These are phyloP conservation scores for Molossus molossus DNA, from an alignment of 2,797 vertebrate genomes.

Conservation along the genomic window DNA sequence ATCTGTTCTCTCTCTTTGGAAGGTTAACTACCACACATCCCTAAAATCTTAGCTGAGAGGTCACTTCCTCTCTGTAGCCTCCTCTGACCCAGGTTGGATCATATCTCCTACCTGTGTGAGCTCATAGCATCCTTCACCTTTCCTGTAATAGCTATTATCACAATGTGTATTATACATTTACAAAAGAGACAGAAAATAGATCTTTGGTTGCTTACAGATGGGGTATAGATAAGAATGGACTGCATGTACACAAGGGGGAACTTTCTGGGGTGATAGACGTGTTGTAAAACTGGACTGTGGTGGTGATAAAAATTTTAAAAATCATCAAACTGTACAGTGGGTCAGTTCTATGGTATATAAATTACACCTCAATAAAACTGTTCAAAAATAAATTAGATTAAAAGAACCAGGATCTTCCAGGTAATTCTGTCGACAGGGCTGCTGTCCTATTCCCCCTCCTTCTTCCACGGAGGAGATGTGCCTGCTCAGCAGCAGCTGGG, in stretches of 20 bases:
- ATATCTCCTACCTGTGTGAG: not conserved
- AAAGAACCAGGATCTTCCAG: not conserved
- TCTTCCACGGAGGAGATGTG: not conserved
- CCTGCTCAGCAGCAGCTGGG: conserved; percentile 73
- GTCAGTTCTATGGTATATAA: not conserved
- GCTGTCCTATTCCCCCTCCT: not conserved
- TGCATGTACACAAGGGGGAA: not conserved
- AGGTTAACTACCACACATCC: not conserved
- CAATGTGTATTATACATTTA: not conserved
- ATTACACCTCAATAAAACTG: not conserved
- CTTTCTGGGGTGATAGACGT: not conserved
- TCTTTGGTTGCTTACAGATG: not conserved
- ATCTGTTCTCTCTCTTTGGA: not conserved
- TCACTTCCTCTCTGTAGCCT: not conserved
- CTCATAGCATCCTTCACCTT: not conserved
- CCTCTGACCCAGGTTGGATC: not conserved
- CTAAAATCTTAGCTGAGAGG: not conserved
- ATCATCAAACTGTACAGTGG: not conserved
- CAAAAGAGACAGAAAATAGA: not conserved
- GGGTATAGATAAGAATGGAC: not conserved
- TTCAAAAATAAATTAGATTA: not conserved
- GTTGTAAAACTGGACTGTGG: not conserved
- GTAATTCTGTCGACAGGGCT: not conserved
- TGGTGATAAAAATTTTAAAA: not conserved
- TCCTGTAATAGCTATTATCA: not conserved